Evolutionary conservation across 1,140 invertebrate species (phyloP).

Genomic region (Euwallacea similis): DNA sequence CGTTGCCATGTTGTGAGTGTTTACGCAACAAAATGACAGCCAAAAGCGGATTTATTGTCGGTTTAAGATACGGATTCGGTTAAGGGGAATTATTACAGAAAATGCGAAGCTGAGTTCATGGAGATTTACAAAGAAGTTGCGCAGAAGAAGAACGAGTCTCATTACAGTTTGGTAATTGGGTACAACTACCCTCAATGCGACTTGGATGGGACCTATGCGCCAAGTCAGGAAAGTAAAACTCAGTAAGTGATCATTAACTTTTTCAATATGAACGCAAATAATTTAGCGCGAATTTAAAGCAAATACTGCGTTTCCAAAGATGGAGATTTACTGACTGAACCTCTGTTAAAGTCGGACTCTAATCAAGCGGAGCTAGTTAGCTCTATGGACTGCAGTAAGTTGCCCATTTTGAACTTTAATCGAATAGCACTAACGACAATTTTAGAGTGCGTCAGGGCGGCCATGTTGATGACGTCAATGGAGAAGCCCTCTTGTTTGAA

Average conservation of each 20-base stretch:
- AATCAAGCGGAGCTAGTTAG: constrained; percentile 42
- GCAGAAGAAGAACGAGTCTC: constrained; percentile 48
- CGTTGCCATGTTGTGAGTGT: constrained; percentile 60
- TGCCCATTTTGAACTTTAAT: not conserved
- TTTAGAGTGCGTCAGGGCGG: constrained; percentile 61
- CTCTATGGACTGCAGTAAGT: constrained; percentile 57
- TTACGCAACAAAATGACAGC: not conserved
- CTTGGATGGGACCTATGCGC: constrained; percentile 59
- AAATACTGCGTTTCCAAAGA: constrained; percentile 59
- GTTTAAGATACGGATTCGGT: constrained; percentile 41
- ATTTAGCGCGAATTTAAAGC: constrained; percentile 48
- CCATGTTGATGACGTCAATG: constrained; percentile 52
- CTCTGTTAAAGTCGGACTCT: constrained; percentile 49
- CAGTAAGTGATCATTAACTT: constrained; percentile 33
- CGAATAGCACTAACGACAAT: constrained; percentile 2
- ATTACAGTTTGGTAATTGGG: constrained; percentile 49
- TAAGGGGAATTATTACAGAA: constrained; percentile 53
- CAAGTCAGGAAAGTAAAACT: constrained; percentile 46
- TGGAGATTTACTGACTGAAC: constrained; percentile 52
- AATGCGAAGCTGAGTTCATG: constrained; percentile 55
- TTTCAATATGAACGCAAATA: not conserved
- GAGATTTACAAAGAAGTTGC: constrained; percentile 49
- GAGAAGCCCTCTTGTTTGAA: constrained; percentile 60
- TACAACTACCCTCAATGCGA: constrained; percentile 55
- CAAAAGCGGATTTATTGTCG: too few species aligned